Evolutionary conservation across 2,888 invertebrate species (phyloP).

Genomic region (Tyria jacobaeae): DNA sequence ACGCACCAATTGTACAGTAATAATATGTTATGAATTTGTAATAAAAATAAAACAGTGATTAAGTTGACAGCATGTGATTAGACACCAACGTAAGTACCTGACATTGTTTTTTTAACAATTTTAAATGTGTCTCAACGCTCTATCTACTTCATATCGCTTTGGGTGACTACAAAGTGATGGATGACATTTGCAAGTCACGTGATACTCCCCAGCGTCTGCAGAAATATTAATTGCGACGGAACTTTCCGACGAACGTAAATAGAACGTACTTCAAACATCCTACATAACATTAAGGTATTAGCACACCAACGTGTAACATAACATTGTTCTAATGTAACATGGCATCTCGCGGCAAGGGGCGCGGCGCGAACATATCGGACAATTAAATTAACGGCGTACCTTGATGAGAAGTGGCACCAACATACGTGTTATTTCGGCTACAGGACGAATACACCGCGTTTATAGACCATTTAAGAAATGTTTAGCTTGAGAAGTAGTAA

Average conservation of each 20-base stretch:
- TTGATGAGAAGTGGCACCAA: neutral
- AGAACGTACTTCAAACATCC: neutral
- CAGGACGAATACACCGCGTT: constrained; percentile 3
- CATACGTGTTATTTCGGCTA: neutral
- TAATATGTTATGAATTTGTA: too few relatives aligned
- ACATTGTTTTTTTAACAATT: neutral
- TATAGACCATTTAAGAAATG: constrained; percentile 5
- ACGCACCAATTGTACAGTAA: too few relatives aligned
- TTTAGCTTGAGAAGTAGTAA: neutral
- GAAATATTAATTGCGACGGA: neutral
- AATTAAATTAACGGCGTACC: constrained; percentile 1
- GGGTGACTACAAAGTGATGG: neutral
- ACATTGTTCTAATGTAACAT: neutral
- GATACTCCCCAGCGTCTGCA: neutral
- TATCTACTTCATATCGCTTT: neutral
- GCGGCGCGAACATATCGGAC: neutral
- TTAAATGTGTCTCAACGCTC: neutral
- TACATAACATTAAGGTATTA: neutral
- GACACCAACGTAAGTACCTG: neutral
- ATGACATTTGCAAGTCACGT: neutral
- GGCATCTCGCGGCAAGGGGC: neutral
- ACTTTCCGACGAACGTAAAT: neutral
- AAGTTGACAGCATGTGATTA: neutral
- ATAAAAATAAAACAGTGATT: too few relatives aligned
- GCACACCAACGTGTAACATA: neutral